phyloP scores from a whole-genome alignment of 2,888 invertebrate genomes.

The Sepiola atlantica region DNA sequence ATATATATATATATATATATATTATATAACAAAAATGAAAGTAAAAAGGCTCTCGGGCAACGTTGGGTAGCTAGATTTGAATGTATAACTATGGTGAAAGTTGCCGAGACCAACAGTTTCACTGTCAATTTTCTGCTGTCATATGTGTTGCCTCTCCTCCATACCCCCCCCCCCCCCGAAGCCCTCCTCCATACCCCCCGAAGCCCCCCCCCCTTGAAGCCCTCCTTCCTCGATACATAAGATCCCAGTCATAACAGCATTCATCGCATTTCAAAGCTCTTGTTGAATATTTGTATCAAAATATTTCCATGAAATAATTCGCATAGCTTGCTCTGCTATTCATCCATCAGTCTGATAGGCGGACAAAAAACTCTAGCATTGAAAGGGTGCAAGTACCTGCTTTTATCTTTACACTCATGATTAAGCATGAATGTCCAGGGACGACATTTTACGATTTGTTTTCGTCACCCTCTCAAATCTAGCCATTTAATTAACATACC shows the following conservation, averaged over 20 bases:
- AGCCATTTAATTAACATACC: neutral
- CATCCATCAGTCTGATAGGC: neutral
- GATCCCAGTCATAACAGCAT: neutral
- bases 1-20: no score
- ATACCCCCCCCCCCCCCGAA: neutral
- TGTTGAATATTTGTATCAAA: neutral
- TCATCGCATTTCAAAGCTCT: neutral
- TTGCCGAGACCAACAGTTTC: neutral
- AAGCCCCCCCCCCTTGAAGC: neutral
- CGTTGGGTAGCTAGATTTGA: no score
- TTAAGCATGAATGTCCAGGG: neutral
- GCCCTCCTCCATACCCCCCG: neutral
- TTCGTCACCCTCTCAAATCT: neutral
- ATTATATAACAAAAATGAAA: no score
- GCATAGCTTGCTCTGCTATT: neutral
- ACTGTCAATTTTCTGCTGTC: neutral
- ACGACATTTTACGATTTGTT: neutral
- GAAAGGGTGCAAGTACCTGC: neutral
- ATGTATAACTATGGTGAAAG: neutral
- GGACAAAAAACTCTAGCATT: neutral
- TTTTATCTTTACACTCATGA: neutral
- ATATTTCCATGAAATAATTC: neutral
- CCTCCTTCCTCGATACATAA: no score
- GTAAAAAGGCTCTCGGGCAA: no score
- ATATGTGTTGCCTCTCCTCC: neutral